phyloP scores from a whole-genome alignment of 92 coral and sea anemone genomes.

The Plumapathes pennacea region DNA sequence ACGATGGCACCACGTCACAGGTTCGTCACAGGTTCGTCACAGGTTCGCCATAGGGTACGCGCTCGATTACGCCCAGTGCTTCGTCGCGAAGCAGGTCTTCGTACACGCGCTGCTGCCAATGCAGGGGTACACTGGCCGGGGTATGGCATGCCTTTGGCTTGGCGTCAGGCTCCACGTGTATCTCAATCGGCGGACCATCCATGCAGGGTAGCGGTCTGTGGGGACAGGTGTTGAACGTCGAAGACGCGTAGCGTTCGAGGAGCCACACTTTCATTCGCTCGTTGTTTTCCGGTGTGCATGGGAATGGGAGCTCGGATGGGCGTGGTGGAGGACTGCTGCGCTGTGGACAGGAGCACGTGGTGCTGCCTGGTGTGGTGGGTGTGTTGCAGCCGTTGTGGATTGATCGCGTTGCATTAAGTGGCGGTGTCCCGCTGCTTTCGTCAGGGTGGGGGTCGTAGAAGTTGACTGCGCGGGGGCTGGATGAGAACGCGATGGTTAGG shows the following conservation, averaged over 20 bases:
- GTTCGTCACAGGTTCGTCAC: no score
- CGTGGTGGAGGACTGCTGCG: conserved; percentile 10
- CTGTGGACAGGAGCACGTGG: conserved; percentile 43
- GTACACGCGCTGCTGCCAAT: conserved; percentile 55
- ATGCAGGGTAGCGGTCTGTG: conserved; percentile 26
- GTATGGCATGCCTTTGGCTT: conserved; percentile 61
- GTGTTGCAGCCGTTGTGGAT: conserved; percentile 20
- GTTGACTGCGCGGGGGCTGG: not conserved
- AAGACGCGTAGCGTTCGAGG: conserved; percentile 50
- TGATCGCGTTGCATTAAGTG: conserved; percentile 7
- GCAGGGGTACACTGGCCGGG: conserved; percentile 42
- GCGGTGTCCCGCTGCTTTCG: not conserved
- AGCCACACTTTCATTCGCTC: conserved; percentile 42
- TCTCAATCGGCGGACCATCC: conserved; percentile 30
- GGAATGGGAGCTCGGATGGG: conserved; percentile 20
- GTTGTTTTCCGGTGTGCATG: conserved; percentile 32
- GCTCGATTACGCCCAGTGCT: conserved; percentile 63
- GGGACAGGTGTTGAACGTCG: conserved; percentile 58
- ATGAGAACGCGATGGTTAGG: conserved; percentile 2
- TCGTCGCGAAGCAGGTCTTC: conserved; percentile 62
- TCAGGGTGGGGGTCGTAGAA: not conserved
- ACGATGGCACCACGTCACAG: conserved; percentile 65
- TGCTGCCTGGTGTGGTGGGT: conserved; percentile 1
- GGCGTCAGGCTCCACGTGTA: conserved; percentile 22
- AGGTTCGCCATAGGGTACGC: conserved; percentile 65